Evolutionary conservation across 2,888 invertebrate genomes (phyloP).

Genomic region (Eupithecia centaureata): DNA sequence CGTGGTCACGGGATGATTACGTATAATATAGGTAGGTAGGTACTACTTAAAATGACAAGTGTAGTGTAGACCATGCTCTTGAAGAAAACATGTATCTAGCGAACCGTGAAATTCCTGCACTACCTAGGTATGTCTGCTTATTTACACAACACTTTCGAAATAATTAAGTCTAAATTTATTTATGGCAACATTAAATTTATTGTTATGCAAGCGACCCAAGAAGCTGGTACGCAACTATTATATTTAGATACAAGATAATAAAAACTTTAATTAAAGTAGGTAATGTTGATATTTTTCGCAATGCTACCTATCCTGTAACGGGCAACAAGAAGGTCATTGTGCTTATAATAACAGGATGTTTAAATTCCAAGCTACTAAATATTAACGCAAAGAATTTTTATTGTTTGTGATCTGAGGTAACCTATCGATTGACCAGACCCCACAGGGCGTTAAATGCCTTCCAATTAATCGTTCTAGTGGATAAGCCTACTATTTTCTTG

Average conservation of each 20-base stretch:
- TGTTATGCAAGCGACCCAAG: not conserved
- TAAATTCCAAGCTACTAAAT: not conserved
- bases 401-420: not conserved
- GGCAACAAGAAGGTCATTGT: not conserved
- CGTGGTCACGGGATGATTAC: not conserved
- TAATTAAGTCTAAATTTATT: conserved; percentile 2
- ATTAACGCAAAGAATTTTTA: not conserved
- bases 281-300: conserved; percentile 2
- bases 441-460: not conserved
- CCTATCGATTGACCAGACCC: not conserved
- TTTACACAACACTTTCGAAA: not conserved
- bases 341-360: not conserved
- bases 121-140: not conserved
- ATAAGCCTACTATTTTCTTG: not conserved
- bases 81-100: not conserved
- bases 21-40: too few relatives aligned
- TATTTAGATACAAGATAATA: not conserved
- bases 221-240: not conserved
- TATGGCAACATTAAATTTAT: not conserved
- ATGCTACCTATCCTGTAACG: not conserved
- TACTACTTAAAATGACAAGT: not conserved
- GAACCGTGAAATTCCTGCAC: not conserved
- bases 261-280: not conserved
- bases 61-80: not conserved
- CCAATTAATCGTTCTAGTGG: not conserved